phyloP scores from a whole-genome alignment of 2,888 invertebrate genomes.

The Agrotis segetum region DNA sequence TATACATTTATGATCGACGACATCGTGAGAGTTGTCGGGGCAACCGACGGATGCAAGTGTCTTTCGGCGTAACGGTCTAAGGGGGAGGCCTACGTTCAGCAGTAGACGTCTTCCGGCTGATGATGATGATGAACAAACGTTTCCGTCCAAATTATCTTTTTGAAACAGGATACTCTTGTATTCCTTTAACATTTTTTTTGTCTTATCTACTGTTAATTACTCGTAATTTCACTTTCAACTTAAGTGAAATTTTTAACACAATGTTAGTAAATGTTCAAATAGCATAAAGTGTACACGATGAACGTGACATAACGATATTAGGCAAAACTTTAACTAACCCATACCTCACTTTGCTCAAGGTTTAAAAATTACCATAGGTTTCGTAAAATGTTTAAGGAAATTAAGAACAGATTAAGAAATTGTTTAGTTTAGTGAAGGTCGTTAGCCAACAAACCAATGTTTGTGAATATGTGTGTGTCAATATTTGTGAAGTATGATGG shows the following conservation, averaged over 20 bases:
- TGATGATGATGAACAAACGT: no score
- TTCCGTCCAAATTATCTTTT: no score
- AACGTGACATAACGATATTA: conserved; percentile 36
- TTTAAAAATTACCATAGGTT: conserved; percentile 37
- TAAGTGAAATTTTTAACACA: conserved; percentile 11
- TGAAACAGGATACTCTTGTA: no score
- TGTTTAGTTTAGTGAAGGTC: conserved; percentile 23
- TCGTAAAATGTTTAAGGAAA: conserved; percentile 43
- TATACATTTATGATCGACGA: no score
- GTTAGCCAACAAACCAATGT: conserved; percentile 12
- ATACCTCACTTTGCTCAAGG: conserved; percentile 26
- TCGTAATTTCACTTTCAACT: conserved; percentile 26
- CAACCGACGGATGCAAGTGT: no score
- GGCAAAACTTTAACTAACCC: conserved; percentile 13
- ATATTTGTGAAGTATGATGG: conserved; percentile 31
- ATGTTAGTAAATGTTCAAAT: conserved; percentile 6
- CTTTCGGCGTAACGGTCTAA: no score
- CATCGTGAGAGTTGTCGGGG: no score
- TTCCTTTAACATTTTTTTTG: conserved; percentile 8
- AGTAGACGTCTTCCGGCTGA: no score
- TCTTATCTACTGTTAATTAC: conserved; percentile 1
- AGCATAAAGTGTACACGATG: conserved; percentile 13
- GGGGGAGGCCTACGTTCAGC: no score
- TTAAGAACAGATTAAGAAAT: conserved; percentile 48
- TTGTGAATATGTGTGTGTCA: conserved; percentile 26